A percentile compares a stretch with the other conserved stretches of the same genome.
Evolutionary conservation across 2,888 invertebrate genomes (phyloP).

Genomic region (Theretra japonica): DNA sequence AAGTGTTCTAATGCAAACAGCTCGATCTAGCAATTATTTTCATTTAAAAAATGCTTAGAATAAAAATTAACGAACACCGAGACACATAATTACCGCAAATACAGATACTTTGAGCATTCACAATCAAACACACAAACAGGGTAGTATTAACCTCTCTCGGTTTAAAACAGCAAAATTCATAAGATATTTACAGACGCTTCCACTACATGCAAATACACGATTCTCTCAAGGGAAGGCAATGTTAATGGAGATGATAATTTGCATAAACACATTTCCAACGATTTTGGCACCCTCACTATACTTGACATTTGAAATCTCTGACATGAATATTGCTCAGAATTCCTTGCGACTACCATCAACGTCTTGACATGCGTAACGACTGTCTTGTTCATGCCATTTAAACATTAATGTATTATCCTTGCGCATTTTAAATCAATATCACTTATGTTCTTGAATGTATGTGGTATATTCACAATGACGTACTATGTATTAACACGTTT

Average conservation of each 20-base stretch:
- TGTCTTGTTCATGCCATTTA: slow-evolving; percentile 54
- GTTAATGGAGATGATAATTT: slow-evolving; percentile 80
- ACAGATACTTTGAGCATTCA: neutral
- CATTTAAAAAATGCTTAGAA: too few relatives aligned
- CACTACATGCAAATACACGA: slow-evolving; percentile 49
- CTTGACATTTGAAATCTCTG: slow-evolving; percentile 75
- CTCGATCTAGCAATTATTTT: too few relatives aligned
- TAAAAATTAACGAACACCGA: too few relatives aligned
- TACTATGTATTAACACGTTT: neutral
- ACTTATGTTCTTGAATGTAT: neutral
- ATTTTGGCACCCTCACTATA: slow-evolving; percentile 77
- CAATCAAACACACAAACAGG: neutral
- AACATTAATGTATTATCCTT: slow-evolving; percentile 46
- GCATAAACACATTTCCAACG: slow-evolving; percentile 81
- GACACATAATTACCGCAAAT: too few relatives aligned
- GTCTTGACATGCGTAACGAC: slow-evolving; percentile 56
- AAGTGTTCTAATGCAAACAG: too few relatives aligned
- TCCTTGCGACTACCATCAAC: slow-evolving; percentile 56
- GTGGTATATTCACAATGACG: neutral
- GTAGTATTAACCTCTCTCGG: neutral
- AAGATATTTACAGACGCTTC: slow-evolving; percentile 29
- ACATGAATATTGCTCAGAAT: slow-evolving; percentile 65
- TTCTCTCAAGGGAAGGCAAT: slow-evolving; percentile 59
- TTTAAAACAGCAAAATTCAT: slow-evolving; percentile 17
- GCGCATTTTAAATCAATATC: slow-evolving; percentile 16